Evolutionary conservation across 1,140 invertebrate species (phyloP).

Genomic region (Leucophenga varia): DNA sequence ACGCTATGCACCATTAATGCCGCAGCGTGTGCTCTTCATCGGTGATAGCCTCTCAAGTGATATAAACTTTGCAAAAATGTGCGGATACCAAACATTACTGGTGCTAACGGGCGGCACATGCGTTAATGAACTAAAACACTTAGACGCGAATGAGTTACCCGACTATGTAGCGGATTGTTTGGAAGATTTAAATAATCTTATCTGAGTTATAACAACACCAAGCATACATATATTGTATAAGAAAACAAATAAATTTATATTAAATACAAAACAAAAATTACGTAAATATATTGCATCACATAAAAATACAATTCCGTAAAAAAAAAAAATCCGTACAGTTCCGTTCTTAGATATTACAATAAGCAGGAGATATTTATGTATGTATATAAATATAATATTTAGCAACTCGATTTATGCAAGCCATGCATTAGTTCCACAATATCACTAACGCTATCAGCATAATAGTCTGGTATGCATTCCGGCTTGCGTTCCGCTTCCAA

Average conservation of each 20-base stretch:
- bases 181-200: conserved; percentile 27
- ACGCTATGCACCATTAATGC: conserved; percentile 56
- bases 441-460: conserved; percentile 53
- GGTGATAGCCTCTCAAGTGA: conserved; percentile 64
- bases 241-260: neutral
- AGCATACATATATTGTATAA: too few species aligned
- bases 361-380: too few species aligned
- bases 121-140: conserved; percentile 28
- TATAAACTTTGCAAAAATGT: conserved; percentile 59
- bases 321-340: too few species aligned
- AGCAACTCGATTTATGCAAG: conserved; percentile 27
- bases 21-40: conserved; percentile 61
- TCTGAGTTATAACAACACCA: too few species aligned
- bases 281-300: too few species aligned
- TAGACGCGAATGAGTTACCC: conserved; percentile 33
- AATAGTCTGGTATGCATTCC: conserved; percentile 57
- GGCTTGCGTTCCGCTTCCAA: conserved; percentile 22
- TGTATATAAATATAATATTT: too few species aligned
- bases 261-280: too few species aligned
- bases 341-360: too few species aligned
- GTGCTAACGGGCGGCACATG: conserved; percentile 58
- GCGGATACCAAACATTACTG: conserved; percentile 61
- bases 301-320: too few species aligned
- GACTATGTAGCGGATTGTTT: conserved; percentile 56
- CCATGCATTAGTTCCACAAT: conserved; percentile 20